These are phyloP conservation scores for Tigriopus japonicus DNA, from an alignment of 1,140 invertebrate genomes.

Conservation along the genomic window DNA sequence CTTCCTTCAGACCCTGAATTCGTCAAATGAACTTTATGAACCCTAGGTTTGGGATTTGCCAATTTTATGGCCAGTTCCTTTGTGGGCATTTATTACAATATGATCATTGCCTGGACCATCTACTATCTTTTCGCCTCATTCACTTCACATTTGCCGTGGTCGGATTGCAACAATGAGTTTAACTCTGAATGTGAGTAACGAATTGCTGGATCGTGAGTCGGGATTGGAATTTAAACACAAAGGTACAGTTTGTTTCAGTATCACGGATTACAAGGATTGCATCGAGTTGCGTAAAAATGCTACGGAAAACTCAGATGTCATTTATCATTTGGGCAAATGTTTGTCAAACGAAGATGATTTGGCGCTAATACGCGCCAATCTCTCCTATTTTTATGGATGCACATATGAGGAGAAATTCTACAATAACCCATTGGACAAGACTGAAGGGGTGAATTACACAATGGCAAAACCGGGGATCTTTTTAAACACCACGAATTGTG, in stretches of 20 bases:
- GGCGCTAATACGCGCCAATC: neutral
- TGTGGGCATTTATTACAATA: constrained; percentile 58
- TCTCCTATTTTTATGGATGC: constrained; percentile 1
- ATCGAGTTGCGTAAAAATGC: neutral
- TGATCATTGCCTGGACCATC: constrained; percentile 63
- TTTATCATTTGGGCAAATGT: constrained; percentile 12
- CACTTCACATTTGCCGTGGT: constrained; percentile 47
- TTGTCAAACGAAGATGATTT: constrained; percentile 8
- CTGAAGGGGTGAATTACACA: too few relatives aligned
- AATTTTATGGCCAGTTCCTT: constrained; percentile 60
- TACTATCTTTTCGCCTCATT: constrained; percentile 55
- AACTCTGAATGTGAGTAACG: constrained; percentile 31
- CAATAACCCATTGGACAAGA: neutral
- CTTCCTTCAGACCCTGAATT: constrained; percentile 21
- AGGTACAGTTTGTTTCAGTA: constrained; percentile 12
- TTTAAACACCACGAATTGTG: neutral
- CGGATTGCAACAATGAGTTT: constrained; percentile 49
- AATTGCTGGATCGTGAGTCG: neutral
- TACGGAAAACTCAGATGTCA: neutral
- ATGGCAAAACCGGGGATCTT: neutral
- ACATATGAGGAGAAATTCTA: neutral
- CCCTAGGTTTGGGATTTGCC: constrained; percentile 48
- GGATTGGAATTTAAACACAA: neutral
- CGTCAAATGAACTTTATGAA: constrained; percentile 21
- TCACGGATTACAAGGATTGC: constrained; percentile 5